phyloP scores from a whole-genome alignment of 1,140 invertebrate genomes.

The Agrypnia vestita region DNA sequence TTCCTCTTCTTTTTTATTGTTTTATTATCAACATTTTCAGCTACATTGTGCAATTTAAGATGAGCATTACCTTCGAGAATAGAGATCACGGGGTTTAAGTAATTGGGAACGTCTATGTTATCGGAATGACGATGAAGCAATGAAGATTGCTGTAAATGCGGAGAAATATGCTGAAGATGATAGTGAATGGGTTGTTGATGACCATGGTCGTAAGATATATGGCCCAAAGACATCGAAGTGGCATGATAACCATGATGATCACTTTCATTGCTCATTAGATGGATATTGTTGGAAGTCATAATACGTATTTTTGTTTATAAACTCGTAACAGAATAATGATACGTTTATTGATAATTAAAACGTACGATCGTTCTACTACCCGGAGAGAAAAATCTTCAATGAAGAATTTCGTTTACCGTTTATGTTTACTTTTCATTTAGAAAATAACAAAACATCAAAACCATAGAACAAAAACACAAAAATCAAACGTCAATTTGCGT shows the following conservation, averaged over 20 bases:
- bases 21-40: slow-evolving; percentile 19
- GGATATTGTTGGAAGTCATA: slow-evolving; percentile 16
- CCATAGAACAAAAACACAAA: no score
- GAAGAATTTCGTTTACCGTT: no score
- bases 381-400: no score
- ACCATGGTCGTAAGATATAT: slow-evolving; percentile 9
- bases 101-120: not conserved
- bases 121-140: slow-evolving; percentile 9
- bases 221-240: not conserved
- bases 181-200: slow-evolving; percentile 31
- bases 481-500: no score
- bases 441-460: no score
- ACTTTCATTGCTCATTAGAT: slow-evolving; percentile 16
- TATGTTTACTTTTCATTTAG: no score
- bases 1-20: slow-evolving; percentile 19
- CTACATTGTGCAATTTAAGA: not conserved
- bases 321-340: not conserved
- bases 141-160: slow-evolving; percentile 5
- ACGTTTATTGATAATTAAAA: not conserved
- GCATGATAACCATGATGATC: slow-evolving; percentile 31
- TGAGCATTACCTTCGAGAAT: slow-evolving; percentile 3
- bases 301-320: slow-evolving; percentile 30
- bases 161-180: slow-evolving; percentile 11
- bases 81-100: not conserved
- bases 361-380: not conserved